These are phyloP conservation scores for Excalfactoria chinensis DNA, from an alignment of 2,113 vertebrate species.

Conservation along the genomic window DNA sequence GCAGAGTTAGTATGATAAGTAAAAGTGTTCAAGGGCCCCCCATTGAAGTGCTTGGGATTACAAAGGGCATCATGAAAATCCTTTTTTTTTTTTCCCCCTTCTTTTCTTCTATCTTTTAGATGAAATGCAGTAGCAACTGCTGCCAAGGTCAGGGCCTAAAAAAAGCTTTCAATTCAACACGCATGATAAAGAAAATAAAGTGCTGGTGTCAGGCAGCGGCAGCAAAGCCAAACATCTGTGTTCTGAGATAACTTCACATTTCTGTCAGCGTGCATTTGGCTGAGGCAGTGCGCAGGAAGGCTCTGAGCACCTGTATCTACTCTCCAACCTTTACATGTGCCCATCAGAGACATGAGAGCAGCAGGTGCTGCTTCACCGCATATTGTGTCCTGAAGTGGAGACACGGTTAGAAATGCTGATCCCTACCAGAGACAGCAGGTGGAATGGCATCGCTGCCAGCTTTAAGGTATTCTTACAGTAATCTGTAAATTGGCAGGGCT, in stretches of 20 bases:
- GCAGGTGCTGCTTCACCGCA: slow-evolving; percentile 31
- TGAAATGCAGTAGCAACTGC: slow-evolving; percentile 35
- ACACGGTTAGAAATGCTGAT: neutral
- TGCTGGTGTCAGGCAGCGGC: neutral
- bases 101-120: neutral
- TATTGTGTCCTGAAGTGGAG: neutral
- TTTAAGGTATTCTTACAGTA: slow-evolving; percentile 21
- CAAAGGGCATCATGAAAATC: slow-evolving; percentile 42
- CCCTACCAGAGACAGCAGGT: slow-evolving; percentile 29
- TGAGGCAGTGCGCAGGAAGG: neutral
- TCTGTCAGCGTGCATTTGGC: slow-evolving; percentile 27
- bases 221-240: slow-evolving; percentile 41
- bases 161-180: slow-evolving; percentile 34
- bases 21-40: neutral
- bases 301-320: slow-evolving; percentile 46
- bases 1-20: neutral
- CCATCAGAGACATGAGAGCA: neutral
- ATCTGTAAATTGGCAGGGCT: slow-evolving; percentile 22
- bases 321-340: slow-evolving; percentile 1
- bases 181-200: slow-evolving; percentile 49
- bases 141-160: slow-evolving; percentile 60
- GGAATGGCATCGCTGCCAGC: neutral
- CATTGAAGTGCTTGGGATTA: slow-evolving; percentile 9
- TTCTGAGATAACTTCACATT: slow-evolving; percentile 40
- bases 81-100: neutral